Percentiles rank a stretch among this genome's conserved stretches.
These are phyloP conservation scores for Drosophila ananassae DNA, from an alignment of 1,140 invertebrate species.

Conservation along the genomic window DNA sequence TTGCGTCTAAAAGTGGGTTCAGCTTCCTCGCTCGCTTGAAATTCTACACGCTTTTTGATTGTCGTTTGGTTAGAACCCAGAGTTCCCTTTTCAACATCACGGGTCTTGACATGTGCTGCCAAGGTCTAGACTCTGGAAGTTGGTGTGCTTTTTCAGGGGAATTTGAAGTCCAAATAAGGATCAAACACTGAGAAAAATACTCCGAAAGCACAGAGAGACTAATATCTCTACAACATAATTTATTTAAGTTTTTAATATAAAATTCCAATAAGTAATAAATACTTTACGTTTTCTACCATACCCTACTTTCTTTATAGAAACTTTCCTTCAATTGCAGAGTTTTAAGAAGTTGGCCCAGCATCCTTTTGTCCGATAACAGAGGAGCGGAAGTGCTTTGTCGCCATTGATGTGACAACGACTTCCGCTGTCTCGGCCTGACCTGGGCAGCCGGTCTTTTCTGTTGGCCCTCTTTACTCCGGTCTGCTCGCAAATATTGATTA, in stretches of 20 bases:
- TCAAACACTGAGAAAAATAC: neutral
- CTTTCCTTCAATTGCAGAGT: constrained; percentile 1
- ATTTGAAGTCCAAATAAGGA: constrained; percentile 2
- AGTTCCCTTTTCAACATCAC: constrained; percentile 7
- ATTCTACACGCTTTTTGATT: constrained; percentile 32
- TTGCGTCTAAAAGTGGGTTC: constrained; percentile 14
- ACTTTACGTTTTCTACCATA: too few relatives aligned
- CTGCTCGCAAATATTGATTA: constrained; percentile 52
- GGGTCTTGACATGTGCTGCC: constrained; percentile 40
- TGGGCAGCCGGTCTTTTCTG: constrained; percentile 9
- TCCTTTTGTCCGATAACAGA: constrained; percentile 57
- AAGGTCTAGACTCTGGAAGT: constrained; percentile 10
- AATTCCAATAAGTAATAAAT: too few relatives aligned
- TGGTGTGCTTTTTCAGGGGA: constrained; percentile 6
- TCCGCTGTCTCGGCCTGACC: constrained; percentile 46
- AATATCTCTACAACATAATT: too few relatives aligned
- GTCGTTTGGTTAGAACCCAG: neutral
- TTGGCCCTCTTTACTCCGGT: constrained; percentile 3
- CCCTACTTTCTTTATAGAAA: neutral
- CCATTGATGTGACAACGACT: constrained; percentile 80
- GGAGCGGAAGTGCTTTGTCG: constrained; percentile 75
- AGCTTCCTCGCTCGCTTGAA: constrained; percentile 39
- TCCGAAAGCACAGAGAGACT: too few relatives aligned
- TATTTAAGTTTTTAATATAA: too few relatives aligned
- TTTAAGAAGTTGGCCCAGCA: constrained; percentile 9